A percentile compares a stretch with the other conserved stretches of the same genome.
Conservation (phyloP, 2,888 invertebrate species). For the Achlya flavicornis region DNA sequence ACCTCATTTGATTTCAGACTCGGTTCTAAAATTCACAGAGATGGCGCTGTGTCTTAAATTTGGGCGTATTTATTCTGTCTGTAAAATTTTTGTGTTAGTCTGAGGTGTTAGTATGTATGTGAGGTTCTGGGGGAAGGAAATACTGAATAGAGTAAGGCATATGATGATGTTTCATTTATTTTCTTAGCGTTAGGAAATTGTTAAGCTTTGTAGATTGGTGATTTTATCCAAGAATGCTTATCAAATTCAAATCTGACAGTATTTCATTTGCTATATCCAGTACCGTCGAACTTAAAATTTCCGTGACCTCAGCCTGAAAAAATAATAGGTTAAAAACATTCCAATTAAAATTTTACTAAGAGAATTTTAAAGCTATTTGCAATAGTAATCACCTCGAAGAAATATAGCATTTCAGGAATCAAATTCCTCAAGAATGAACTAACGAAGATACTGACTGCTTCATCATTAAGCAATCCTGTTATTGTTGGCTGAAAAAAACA, state of each 20-base stretch:
- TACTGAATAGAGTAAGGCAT: too few species aligned
- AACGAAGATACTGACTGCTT: slow-evolving; percentile 50
- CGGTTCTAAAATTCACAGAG: too few species aligned
- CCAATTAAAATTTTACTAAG: too few species aligned
- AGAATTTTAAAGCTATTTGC: too few species aligned
- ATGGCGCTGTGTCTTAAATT: too few species aligned
- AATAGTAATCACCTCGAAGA: slow-evolving; percentile 47
- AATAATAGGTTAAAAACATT: neutral
- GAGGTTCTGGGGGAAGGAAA: too few species aligned
- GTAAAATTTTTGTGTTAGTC: too few species aligned
- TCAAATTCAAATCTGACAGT: slow-evolving; percentile 49
- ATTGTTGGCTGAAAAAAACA: slow-evolving; percentile 53
- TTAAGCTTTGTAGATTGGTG: slow-evolving; percentile 7
- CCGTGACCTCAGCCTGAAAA: slow-evolving; percentile 54
- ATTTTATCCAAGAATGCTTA: slow-evolving; percentile 33
- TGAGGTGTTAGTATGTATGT: too few species aligned
- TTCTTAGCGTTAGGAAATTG: neutral
- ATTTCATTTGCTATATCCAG: slow-evolving; percentile 49
- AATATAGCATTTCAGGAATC: slow-evolving; percentile 51
- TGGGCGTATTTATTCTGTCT: too few species aligned
- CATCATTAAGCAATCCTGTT: slow-evolving; percentile 57
- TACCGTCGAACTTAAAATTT: slow-evolving; percentile 44
- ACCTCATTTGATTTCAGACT: too few species aligned
- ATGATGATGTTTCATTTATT: too few species aligned
- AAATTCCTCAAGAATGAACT: slow-evolving; percentile 55